Evolutionary conservation across 2,113 vertebrate genomes (phyloP), one percentile per base, ranked within the genome.

Genomic region (Pao palembangensis): DNA sequence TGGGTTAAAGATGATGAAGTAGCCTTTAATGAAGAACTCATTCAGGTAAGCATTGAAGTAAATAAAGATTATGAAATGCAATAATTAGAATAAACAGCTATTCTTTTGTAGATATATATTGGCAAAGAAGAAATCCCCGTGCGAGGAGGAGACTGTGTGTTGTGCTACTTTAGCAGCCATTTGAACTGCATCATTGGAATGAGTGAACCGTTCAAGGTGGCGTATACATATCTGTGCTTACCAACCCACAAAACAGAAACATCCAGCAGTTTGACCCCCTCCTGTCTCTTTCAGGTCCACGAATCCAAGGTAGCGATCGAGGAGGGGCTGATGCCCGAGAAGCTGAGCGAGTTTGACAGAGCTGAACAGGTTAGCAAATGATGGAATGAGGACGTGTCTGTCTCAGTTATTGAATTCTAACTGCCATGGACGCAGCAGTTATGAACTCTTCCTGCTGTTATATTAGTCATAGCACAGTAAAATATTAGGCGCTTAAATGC

Each of bases 1-100:
- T 99, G 97, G 97, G 97, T 95, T 44, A 90, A 93, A 82, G 97
- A 99, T 73, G 90, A 94, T 64, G 91, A 96, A 71, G 74, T 96
- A 77, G 88, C 89, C 72, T 89, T 81, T 19, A 84, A 56, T 5
- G 78, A 89, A 16, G 76, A 92, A 41, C 46, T 88, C 58, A 91
- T 88, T 34, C 93, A 96, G 92, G 96, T 97, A 46, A n/a, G 6
- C 8, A 28, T 17, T 10, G 5, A 31, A 10, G 34, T 12, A 2
- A 38, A 38, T 2, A 12, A 11, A 38, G 34, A 38, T 38, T 38
- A 38, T 1, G 11, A 2, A 8, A 2, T 38, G 34, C 34, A 38
- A 38, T 1, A 12, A 38, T 38, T 2, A 11, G 34, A 12, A 38
- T 12, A 38, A 31, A 38, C 34, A 3, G 34, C 34, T 38, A 2